Base-by-base conservation (phyloP, 2,888 invertebrate genomes). In the Trisateles emortualis region DNA sequence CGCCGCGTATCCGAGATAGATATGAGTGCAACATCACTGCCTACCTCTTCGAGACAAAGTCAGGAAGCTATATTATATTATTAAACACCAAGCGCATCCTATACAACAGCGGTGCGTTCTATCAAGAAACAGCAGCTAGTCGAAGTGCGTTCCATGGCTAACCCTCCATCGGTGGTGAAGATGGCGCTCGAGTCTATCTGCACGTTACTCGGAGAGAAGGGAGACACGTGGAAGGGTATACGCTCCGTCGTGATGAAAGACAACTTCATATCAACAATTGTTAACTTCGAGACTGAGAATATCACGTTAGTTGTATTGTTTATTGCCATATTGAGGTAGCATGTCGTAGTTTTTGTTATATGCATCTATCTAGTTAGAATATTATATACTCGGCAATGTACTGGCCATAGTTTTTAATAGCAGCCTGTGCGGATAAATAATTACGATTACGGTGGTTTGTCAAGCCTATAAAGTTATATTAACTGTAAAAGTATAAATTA, bases 81-180 rank as follows among this genome's bases (percentile, higher is more conserved):
- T 78, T 81, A 84, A 84, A 82, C 67, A 52, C 55, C 59, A 74
- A 81, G 81, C 54, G 62, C 64, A 74, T 73, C 61, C 62, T 61
- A 78, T 78, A 71, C 73, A 73, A 85, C 90, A 95, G 98, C 98
- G 83, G 99, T 99, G 83, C 97, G 98, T 88, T 97, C 97, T 70
- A 99, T 99, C 94, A 98, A 98, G 95, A 98, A 98, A 90, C 98
- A 98, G 88, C 98, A 99, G 88, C 94, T 99, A 81, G 98, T 98
- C 59, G 99, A 99, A 89, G 97, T 99, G 69, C 95, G 98, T 62
- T 97, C 98, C 22, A 97, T 99, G 97, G 97, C 97, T 62, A 98
- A 98, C 93, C 99, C 99, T 53, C 98, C 99, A 44, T 95, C 96
- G 47, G 95, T 96, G 65, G 98, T 99, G 67, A 98, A 98, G 89